Evolutionary conservation across 2,797 vertebrate species (phyloP), one percentile per base, ranked within the genome.

Genomic region (Eremophila alpestris): DNA sequence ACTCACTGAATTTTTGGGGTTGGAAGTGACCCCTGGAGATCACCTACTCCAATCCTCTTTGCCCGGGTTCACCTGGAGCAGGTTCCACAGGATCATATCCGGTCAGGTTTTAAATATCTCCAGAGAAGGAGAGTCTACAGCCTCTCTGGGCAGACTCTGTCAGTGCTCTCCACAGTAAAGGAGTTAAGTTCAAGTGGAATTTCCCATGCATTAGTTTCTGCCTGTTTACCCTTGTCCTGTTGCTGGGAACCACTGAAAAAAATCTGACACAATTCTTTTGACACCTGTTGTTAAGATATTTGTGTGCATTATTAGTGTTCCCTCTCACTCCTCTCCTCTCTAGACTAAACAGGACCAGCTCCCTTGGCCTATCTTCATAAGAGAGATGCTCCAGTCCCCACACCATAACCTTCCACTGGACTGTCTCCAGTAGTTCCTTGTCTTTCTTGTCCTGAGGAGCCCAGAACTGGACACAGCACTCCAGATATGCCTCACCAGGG

Each of bases 261-360:
- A 34, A 7, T 51, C n/a, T 30, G n/a, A 7, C 1, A 0, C 12
- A 1, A 10, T 34, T 16, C 11, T 54, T 58, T 74, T 40, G 29
- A 26, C 14, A 22, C 5, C 17, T 9, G 4, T 10, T 38, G 11
- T 40, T 59, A 38, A 65, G 38, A 14, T 12, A 46, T 30, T 64
- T 59, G 20, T 46, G n/a, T 40, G 8, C n/a, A 40, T 22, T 59
- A 24, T 7, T 15, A 22, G 18, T 16, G 30, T 34, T 7, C 38
- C 20, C 52, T 59, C n/a, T 73, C 59, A 65, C 27, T 38, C 0
- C 0, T 48, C 51, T 56, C 36, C 26, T 41, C 38, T 46, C 24
- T 32, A 18, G 20, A 24, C 11, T 15, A 24, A 73, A 36, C 10
- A 49, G 7, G 22, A 20, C 30, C 32, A 59, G 29, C 6, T 52